Evolutionary conservation across 2,888 invertebrate genomes (phyloP).

Genomic region (Scaeva pyrastri): DNA sequence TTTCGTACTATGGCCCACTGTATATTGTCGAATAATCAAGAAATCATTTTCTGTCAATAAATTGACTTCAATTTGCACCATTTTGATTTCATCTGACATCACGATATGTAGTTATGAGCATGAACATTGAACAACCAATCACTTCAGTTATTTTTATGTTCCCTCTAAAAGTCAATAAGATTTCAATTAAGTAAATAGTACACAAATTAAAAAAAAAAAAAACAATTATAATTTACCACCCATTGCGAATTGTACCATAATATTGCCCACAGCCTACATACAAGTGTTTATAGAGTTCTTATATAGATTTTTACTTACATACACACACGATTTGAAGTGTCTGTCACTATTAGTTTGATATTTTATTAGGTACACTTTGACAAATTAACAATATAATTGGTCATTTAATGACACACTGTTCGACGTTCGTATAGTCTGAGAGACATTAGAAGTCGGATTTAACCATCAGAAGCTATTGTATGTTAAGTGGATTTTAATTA

Average conservation of each 20-base stretch:
- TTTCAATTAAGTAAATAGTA: constrained; percentile 12
- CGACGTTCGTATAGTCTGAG: constrained; percentile 34
- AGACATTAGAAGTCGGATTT: constrained; percentile 13
- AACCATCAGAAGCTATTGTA: constrained; percentile 1
- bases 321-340: neutral
- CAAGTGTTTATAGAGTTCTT: neutral
- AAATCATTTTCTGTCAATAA: neutral
- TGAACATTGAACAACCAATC: constrained; percentile 24
- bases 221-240: neutral
- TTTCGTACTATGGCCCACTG: neutral
- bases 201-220: neutral
- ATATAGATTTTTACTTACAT: neutral
- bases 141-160: constrained; percentile 47
- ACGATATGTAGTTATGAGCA: no score
- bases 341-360: constrained; percentile 36
- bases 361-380: constrained; percentile 55
- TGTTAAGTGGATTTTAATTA: constrained; percentile 30
- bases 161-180: constrained; percentile 16
- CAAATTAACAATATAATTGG: constrained; percentile 44
- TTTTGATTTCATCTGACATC: neutral
- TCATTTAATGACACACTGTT: constrained; percentile 48
- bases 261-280: neutral
- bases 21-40: neutral
- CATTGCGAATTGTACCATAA: neutral
- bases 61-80: neutral